Evolutionary conservation across 2,888 invertebrate species (phyloP).

Genomic region (Shargacucullia verbasci): DNA sequence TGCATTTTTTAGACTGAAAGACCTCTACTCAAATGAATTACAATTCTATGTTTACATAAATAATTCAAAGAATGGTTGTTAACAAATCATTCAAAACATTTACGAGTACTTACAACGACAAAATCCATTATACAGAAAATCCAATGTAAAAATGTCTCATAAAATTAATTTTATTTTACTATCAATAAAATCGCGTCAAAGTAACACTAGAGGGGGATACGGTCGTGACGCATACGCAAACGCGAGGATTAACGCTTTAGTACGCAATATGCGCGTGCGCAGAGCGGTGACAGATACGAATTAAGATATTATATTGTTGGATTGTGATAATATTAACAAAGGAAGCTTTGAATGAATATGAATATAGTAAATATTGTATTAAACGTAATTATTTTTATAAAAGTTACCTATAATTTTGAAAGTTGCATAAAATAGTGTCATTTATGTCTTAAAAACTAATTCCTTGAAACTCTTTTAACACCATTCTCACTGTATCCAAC

Average conservation of each 20-base stretch:
- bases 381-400: too few species aligned
- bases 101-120: slow-evolving; percentile 22
- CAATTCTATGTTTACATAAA: too few species aligned
- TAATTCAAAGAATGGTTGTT: slow-evolving; percentile 12
- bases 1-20: too few species aligned
- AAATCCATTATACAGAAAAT: slow-evolving; percentile 29
- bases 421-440: slow-evolving; percentile 25
- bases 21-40: too few species aligned
- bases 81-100: slow-evolving; percentile 37
- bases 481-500: too few species aligned
- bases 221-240: slow-evolving; percentile 69
- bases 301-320: slow-evolving; percentile 55
- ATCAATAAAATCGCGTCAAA: slow-evolving; percentile 56
- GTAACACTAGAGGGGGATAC: slow-evolving; percentile 51
- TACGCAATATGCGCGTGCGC: slow-evolving; percentile 63
- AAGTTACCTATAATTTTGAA: slow-evolving; percentile 47
- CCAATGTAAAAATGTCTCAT: slow-evolving; percentile 37
- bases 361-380: not conserved
- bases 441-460: slow-evolving; percentile 17
- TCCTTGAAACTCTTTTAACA: too few species aligned
- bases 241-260: slow-evolving; percentile 68
- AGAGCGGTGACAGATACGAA: slow-evolving; percentile 62
- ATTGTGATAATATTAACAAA: slow-evolving; percentile 31
- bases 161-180: slow-evolving; percentile 50
- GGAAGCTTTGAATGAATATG: slow-evolving; percentile 13